Conservation (phyloP, 2,797 vertebrate genomes). For the Tenualosa ilisha region DNA sequence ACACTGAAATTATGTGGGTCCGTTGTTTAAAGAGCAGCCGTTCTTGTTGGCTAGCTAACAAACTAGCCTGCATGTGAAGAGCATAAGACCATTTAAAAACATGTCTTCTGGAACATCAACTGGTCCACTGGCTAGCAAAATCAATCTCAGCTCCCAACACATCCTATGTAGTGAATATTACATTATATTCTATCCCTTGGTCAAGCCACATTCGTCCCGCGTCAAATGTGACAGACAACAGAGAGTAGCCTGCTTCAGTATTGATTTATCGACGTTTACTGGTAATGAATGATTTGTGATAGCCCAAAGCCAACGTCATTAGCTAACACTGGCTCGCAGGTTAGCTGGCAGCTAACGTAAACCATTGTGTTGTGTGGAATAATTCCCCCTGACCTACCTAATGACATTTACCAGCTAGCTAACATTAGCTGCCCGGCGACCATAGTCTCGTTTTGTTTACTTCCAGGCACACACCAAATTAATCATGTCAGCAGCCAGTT, state of each 20-base stretch:
- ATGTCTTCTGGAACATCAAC: not conserved
- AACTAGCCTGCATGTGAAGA: not conserved
- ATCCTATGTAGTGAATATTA: not conserved
- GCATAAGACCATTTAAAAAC: not conserved
- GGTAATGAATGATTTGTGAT: conserved; percentile 7
- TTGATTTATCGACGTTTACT: not conserved
- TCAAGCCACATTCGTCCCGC: not conserved
- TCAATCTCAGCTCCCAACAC: not conserved
- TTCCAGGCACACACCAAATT: not conserved
- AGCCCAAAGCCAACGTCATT: conserved; percentile 22
- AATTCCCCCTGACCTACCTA: conserved; percentile 13
- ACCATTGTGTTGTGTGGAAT: not conserved
- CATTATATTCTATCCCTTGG: not conserved
- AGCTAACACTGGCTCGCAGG: conserved; percentile 4
- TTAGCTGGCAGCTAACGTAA: conserved; percentile 21
- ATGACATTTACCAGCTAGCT: conserved; percentile 20
- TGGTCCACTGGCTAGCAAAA: not conserved
- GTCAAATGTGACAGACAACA: not conserved
- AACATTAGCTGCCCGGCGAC: not conserved
- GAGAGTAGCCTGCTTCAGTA: not conserved
- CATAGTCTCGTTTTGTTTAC: conserved; percentile 6
- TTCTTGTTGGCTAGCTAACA: not conserved
- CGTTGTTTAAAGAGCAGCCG: not conserved
- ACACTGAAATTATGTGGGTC: not conserved
- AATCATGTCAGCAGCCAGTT: not conserved